Conservation (phyloP, 2,888 invertebrate genomes). For the Polylopha cassiicola region DNA sequence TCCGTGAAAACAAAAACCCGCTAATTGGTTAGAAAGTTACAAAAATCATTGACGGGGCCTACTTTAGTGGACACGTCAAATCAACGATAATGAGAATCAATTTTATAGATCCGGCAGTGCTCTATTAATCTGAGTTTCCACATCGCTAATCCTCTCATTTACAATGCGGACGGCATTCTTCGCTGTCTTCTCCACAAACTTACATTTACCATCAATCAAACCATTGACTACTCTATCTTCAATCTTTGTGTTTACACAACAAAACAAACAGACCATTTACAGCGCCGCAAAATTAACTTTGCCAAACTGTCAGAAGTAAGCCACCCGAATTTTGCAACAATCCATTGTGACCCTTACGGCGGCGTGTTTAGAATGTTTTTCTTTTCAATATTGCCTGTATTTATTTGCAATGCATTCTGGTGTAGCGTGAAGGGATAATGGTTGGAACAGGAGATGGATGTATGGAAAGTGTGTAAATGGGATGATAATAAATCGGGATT, state of each 20-base stretch:
- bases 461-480: slow-evolving; percentile 41
- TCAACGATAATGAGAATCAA: slow-evolving; percentile 26
- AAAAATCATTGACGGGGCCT: too few species aligned
- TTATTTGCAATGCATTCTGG: slow-evolving; percentile 25
- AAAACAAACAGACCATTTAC: slow-evolving; percentile 1
- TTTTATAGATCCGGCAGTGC: slow-evolving; percentile 30
- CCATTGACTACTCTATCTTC: slow-evolving; percentile 12
- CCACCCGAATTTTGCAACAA: slow-evolving; percentile 8
- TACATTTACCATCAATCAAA: slow-evolving; percentile 15
- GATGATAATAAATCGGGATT: too few species aligned
- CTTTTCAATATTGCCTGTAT: slow-evolving; percentile 6
- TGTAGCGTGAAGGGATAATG: slow-evolving; percentile 34
- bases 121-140: slow-evolving; percentile 40
- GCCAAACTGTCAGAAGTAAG: slow-evolving; percentile 2
- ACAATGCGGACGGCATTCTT: slow-evolving; percentile 33
- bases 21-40: too few species aligned
- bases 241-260: slow-evolving; percentile 1
- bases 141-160: slow-evolving; percentile 41
- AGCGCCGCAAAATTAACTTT: slow-evolving; percentile 18
- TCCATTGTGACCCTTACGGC: slow-evolving; percentile 18
- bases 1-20: too few species aligned
- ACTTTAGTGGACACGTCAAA: slow-evolving; percentile 9
- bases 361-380: slow-evolving; percentile 8
- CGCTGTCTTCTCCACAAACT: slow-evolving; percentile 10
- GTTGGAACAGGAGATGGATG: slow-evolving; percentile 35